Evolutionary conservation across 2,797 vertebrate species (phyloP).

Genomic region (Schizothorax lantsangensis): DNA sequence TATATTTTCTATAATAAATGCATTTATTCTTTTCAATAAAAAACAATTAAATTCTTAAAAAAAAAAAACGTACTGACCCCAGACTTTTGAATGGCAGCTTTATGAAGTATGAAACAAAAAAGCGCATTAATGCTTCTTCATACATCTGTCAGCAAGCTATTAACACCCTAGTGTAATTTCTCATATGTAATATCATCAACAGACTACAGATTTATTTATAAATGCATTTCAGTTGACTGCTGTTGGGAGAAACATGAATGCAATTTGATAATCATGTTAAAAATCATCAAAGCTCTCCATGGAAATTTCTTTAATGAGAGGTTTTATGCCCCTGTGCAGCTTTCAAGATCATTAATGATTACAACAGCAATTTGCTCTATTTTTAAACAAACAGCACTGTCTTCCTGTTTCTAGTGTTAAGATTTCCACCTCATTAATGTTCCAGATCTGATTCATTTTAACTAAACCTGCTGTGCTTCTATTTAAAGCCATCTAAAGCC

Average conservation of each 20-base stretch:
- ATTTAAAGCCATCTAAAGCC: neutral
- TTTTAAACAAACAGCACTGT: constrained; percentile 1
- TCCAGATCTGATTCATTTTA: constrained; percentile 19
- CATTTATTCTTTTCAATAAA: neutral
- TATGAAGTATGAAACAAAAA: neutral
- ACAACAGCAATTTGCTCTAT: constrained; percentile 25
- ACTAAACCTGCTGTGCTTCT: constrained; percentile 5
- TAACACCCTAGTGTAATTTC: neutral
- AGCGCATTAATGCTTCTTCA: no score
- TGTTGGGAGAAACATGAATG: constrained; percentile 26
- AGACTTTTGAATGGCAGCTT: neutral
- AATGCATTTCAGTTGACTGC: neutral
- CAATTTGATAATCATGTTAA: constrained; percentile 41
- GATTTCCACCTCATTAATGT: constrained; percentile 38
- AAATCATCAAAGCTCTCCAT: constrained; percentile 30
- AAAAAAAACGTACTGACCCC: neutral
- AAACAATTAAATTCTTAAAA: neutral
- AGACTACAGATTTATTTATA: constrained; percentile 29
- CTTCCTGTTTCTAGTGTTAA: constrained; percentile 15
- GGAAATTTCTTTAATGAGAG: constrained; percentile 38
- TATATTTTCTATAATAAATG: neutral
- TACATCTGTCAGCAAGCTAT: neutral
- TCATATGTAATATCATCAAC: neutral
- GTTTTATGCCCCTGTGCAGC: constrained; percentile 29
- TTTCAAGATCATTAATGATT: constrained; percentile 49